These are phyloP conservation scores for Drosophila obscura DNA, from an alignment of 1,140 invertebrate species.

Conservation along the genomic window DNA sequence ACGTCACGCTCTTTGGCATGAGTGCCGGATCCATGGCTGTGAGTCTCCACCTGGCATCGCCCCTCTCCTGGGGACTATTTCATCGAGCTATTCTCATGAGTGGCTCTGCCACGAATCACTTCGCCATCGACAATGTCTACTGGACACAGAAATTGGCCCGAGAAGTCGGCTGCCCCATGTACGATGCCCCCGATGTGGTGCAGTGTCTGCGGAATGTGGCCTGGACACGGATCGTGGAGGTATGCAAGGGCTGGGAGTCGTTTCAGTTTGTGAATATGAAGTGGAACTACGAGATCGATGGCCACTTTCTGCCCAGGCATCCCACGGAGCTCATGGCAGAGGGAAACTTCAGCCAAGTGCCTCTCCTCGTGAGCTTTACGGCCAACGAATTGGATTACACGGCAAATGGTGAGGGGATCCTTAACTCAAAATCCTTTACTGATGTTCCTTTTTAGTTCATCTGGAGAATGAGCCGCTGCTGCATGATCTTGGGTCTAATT, in stretches of 20 bases:
- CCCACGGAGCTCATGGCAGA: constrained; percentile 85
- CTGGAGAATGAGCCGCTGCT: constrained; percentile 50
- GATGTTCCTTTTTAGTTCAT: constrained; percentile 35
- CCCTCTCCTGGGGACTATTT: constrained; percentile 85
- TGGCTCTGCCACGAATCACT: constrained; percentile 87
- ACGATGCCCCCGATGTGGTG: constrained; percentile 48
- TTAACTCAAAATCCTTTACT: neutral
- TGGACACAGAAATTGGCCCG: constrained; percentile 66
- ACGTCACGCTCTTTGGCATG: constrained; percentile 86
- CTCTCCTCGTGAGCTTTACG: constrained; percentile 87
- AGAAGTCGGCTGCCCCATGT: constrained; percentile 63
- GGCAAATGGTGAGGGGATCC: constrained; percentile 67
- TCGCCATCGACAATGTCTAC: constrained; percentile 60
- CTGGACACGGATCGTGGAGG: constrained; percentile 60
- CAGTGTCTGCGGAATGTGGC: constrained; percentile 65
- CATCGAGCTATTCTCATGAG: constrained; percentile 87
- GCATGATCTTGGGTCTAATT: constrained; percentile 59
- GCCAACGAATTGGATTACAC: constrained; percentile 88
- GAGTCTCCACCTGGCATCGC: constrained; percentile 85
- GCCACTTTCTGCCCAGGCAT: constrained; percentile 67
- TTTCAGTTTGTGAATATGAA: constrained; percentile 69
- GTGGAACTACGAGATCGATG: constrained; percentile 77
- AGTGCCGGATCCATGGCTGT: constrained; percentile 85
- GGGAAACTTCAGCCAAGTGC: constrained; percentile 86
- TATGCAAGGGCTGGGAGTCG: constrained; percentile 58